Evolutionary conservation across 23 tunicate genomes (phyloP).

Genomic region (Trididemnum nubilum): DNA sequence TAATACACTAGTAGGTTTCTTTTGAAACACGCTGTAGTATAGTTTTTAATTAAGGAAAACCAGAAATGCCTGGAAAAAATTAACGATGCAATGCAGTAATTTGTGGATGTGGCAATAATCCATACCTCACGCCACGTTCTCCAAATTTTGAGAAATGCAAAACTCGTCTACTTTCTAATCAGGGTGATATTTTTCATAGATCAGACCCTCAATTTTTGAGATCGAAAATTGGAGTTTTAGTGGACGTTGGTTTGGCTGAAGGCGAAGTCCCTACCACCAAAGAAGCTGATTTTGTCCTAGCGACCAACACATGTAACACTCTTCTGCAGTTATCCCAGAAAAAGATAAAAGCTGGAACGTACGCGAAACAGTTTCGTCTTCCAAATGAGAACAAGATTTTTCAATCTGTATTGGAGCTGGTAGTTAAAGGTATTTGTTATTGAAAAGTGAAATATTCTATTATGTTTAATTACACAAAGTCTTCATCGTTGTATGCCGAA

Average conservation of each 20-base stretch:
- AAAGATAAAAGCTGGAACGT: slow-evolving; percentile 60
- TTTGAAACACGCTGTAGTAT: too few species aligned
- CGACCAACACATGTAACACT: slow-evolving; percentile 54
- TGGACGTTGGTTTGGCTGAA: slow-evolving; percentile 57
- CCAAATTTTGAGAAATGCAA: too few species aligned
- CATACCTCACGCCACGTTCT: too few species aligned
- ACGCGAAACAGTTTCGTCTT: slow-evolving; percentile 37
- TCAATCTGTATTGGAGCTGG: slow-evolving; percentile 7
- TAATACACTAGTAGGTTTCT: too few species aligned
- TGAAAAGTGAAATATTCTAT: too few species aligned
- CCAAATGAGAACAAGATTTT: slow-evolving; percentile 53
- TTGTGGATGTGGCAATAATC: too few species aligned
- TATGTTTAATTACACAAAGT: too few species aligned
- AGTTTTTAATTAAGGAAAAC: too few species aligned
- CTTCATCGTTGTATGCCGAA: too few species aligned
- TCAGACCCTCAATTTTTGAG: slow-evolving; percentile 38
- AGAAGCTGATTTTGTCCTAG: slow-evolving; percentile 18
- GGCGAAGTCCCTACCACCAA: not conserved
- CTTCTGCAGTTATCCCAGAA: slow-evolving; percentile 30
- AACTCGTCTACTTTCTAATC: too few species aligned
- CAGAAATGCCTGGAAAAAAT: too few species aligned
- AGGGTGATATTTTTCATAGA: slow-evolving; percentile 5
- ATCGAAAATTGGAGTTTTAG: slow-evolving; percentile 54
- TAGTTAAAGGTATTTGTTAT: slow-evolving; percentile 24
- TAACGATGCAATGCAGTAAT: too few species aligned